These are phyloP conservation scores for Eurystomus gularis DNA, from an alignment of 2,113 vertebrate genomes.

Conservation along the genomic window DNA sequence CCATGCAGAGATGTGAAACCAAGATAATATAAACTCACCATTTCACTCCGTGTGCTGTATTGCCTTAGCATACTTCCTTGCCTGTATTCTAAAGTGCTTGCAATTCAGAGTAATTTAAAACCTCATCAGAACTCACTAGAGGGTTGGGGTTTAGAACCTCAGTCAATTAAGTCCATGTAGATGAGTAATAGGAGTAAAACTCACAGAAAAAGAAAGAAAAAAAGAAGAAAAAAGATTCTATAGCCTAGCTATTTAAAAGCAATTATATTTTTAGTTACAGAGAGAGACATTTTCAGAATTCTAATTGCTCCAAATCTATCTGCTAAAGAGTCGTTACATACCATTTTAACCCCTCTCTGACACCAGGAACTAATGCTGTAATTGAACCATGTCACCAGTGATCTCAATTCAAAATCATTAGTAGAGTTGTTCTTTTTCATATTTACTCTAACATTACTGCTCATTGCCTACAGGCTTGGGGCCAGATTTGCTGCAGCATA, in stretches of 20 bases:
- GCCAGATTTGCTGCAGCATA: slow-evolving; percentile 13
- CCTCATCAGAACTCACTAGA: slow-evolving; percentile 53
- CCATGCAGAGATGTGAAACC: not conserved
- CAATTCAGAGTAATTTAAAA: slow-evolving; percentile 59
- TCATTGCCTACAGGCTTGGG: not conserved
- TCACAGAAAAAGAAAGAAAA: slow-evolving; percentile 17
- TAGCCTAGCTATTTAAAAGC: slow-evolving; percentile 64
- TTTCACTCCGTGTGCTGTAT: not conserved
- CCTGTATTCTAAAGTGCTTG: slow-evolving; percentile 39
- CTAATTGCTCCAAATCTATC: slow-evolving; percentile 75
- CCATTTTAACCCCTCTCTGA: slow-evolving; percentile 73
- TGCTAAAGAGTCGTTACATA: slow-evolving; percentile 67
- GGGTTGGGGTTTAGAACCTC: slow-evolving; percentile 62
- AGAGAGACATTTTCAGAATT: slow-evolving; percentile 64
- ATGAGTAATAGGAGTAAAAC: slow-evolving; percentile 67
- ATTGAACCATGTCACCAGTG: slow-evolving; percentile 69
- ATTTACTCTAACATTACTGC: not conserved
- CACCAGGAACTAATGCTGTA: slow-evolving; percentile 62
- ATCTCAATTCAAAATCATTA: slow-evolving; percentile 61
- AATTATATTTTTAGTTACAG: slow-evolving; percentile 74
- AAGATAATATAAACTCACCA: not conserved
- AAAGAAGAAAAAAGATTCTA: slow-evolving; percentile 23
- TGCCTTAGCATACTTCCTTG: slow-evolving; percentile 10
- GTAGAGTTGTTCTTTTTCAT: slow-evolving; percentile 26
- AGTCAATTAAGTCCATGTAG: slow-evolving; percentile 61